Conservation (phyloP, 2,113 vertebrate genomes). For the Brachypteracias leptosomus region DNA sequence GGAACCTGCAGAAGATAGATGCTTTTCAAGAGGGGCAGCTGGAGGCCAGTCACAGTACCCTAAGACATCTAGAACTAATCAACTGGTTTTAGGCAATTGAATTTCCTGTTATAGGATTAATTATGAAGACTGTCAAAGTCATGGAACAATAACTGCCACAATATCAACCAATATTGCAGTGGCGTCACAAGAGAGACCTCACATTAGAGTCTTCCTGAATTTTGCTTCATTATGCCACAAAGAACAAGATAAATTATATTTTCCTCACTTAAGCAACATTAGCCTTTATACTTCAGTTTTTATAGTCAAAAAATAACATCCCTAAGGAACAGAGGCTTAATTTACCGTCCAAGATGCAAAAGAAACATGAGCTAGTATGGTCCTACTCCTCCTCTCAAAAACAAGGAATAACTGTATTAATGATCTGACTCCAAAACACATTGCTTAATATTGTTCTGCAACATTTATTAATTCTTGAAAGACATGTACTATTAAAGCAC, state of each 20-base stretch:
- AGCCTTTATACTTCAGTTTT: not conserved
- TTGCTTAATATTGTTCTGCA: conserved; percentile 41
- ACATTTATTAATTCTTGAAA: conserved; percentile 55
- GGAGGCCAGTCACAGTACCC: not conserved
- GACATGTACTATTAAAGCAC: not conserved
- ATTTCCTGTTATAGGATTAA: not conserved
- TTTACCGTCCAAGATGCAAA: conserved; percentile 19
- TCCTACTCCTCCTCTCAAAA: not conserved
- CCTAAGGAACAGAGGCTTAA: conserved; percentile 17
- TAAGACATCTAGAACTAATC: not conserved
- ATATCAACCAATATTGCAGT: not conserved
- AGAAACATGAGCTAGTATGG: not conserved
- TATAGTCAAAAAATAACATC: not conserved
- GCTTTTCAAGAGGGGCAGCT: not conserved
- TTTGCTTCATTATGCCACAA: not conserved
- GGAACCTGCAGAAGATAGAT: not conserved
- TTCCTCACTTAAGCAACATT: not conserved
- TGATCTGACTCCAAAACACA: not conserved
- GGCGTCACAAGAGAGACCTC: not conserved
- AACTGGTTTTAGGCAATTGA: not conserved
- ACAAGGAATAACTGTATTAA: not conserved
- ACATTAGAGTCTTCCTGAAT: not conserved
- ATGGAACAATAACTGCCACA: not conserved
- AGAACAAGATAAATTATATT: not conserved
- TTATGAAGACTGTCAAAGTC: not conserved